phyloP scores from a whole-genome alignment of 1,140 invertebrate genomes.

The Rhagoletis pomonella region DNA sequence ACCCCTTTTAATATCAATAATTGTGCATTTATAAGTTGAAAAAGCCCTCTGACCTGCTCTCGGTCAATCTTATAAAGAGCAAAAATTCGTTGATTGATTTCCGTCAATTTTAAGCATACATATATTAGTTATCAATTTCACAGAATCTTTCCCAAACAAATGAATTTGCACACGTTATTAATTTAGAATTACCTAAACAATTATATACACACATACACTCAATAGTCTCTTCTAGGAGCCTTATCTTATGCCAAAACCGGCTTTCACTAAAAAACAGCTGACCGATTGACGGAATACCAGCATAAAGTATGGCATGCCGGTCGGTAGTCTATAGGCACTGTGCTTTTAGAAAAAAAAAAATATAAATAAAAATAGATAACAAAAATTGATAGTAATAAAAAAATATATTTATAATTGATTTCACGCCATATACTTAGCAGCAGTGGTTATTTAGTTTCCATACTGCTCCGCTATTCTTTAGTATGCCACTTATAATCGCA shows the following conservation, averaged over 20 bases:
- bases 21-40: too few species aligned
- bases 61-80: too few species aligned
- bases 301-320: neutral
- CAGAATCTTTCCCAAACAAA: too few species aligned
- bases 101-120: too few species aligned
- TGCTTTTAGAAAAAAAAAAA: conserved; percentile 4
- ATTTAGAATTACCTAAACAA: too few species aligned
- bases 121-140: too few species aligned
- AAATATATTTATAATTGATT: neutral
- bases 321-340: neutral
- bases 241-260: neutral
- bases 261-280: neutral
- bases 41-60: too few species aligned
- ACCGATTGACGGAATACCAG: neutral
- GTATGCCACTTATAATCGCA: neutral
- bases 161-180: too few species aligned
- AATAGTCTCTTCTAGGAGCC: neutral
- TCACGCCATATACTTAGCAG: neutral
- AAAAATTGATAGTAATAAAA: neutral
- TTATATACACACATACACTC: too few species aligned
- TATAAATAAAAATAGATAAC: neutral
- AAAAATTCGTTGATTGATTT: too few species aligned
- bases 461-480: neutral
- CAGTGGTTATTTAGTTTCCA: neutral
- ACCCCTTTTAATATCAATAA: too few species aligned